Evolutionary conservation across 1,140 invertebrate genomes (phyloP).

Genomic region (Drosophila mojavensis): DNA sequence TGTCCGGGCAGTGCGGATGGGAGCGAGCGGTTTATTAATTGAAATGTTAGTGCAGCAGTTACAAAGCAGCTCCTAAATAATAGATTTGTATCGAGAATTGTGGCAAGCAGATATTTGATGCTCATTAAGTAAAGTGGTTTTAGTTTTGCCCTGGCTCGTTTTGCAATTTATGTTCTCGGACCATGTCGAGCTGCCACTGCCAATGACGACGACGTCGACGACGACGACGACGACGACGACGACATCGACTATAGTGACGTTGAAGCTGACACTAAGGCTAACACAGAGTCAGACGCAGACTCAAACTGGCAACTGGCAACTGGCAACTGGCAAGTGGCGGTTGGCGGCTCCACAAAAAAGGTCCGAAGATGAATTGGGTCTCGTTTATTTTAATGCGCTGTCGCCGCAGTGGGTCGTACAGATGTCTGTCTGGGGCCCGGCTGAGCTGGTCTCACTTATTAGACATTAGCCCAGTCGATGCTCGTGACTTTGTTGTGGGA

Average conservation of each 20-base stretch:
- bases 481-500: slow-evolving; percentile 69
- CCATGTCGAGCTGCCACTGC: slow-evolving; percentile 7
- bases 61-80: slow-evolving; percentile 71
- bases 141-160: slow-evolving; percentile 57
- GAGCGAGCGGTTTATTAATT: slow-evolving; percentile 77
- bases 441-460: slow-evolving; percentile 44
- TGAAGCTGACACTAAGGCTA: neutral
- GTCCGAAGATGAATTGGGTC: slow-evolving; percentile 78
- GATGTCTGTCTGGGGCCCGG: slow-evolving; percentile 18
- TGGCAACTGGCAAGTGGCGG: neutral
- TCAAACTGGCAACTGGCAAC: neutral
- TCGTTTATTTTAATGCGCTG: slow-evolving; percentile 83
- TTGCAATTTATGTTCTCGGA: slow-evolving; percentile 62
- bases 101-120: slow-evolving; percentile 78
- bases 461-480: slow-evolving; percentile 64
- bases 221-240: neutral
- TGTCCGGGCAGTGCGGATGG: slow-evolving; percentile 7
- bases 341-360: slow-evolving; percentile 69
- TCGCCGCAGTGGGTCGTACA: slow-evolving; percentile 81
- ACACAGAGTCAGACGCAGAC: neutral
- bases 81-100: slow-evolving; percentile 82
- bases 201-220: neutral
- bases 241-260: neutral
- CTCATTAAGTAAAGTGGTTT: slow-evolving; percentile 83
- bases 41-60: slow-evolving; percentile 75